Evolutionary conservation across 1,140 invertebrate species (phyloP), one percentile per base, ranked within the genome.

Genomic region (Drosophila rufa): DNA sequence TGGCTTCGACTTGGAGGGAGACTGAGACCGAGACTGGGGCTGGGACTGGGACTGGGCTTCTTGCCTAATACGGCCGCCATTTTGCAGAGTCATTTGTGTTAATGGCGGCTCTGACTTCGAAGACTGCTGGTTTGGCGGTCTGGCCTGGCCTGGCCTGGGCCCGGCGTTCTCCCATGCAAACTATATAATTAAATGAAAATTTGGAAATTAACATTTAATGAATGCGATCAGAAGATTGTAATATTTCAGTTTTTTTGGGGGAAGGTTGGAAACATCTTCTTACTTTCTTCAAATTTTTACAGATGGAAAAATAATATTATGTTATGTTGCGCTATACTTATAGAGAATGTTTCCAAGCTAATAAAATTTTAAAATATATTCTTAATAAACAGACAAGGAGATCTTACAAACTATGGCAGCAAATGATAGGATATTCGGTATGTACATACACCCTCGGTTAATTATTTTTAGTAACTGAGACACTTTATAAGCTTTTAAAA

Each of bases 1-100:
- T 25, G 70, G 53, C 43, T 65, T 33, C 48, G 43, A 62, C 57
- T 51, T 33, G 66, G 46, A 4, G 15, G 12, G 14, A 25, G 11
- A 51, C 27, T 15, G 59, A 27, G 47, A 33, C 30, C 12, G 8
- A 14, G 14, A 36, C 27, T 64, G 47, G 15, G 30, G 22, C 46
- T 48, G 65, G 45, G 36, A 50, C 46, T 48, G 12, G 62, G 40
- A 40, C 45, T 56, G 71, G 51, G 42, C 71, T 83, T 90, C 84
- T 90, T 85, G 81, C 81, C 85, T 84, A 84, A 89, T 85, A 83
- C 60, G 75, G 68, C 57, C 89, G 89, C 89, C 89, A 91, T 91
- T 91, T 91, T 91, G 89, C 89, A 84, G 66, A 70, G 89, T 91
- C 89, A 91, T 91, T 91, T 91, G 75, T 62, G 75, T 89, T 91